A percentile compares a stretch with the other conserved stretches of the same genome.
Conservation (phyloP, 2,888 invertebrate species). For the Catocala nupta region DNA sequence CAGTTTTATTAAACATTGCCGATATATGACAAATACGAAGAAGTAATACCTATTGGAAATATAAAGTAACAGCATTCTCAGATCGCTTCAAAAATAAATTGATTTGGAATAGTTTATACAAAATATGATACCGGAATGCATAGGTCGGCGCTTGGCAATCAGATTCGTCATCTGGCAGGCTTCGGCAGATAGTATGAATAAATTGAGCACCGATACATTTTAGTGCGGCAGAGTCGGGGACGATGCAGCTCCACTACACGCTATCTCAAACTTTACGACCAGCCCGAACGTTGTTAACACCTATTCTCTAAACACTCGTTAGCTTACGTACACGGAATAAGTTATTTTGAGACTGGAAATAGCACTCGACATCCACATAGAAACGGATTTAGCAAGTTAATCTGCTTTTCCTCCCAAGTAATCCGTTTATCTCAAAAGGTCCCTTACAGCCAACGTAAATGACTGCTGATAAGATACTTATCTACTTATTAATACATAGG, state of each 20-base stretch:
- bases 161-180: constrained; percentile 46
- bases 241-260: constrained; percentile 20
- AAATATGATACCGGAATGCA: constrained; percentile 26
- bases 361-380: not conserved
- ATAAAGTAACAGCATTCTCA: not conserved
- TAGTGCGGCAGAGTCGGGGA: constrained; percentile 20
- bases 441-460: not conserved
- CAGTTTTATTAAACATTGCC: too few relatives aligned
- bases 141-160: constrained; percentile 43
- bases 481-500: not conserved
- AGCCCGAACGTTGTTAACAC: constrained; percentile 17
- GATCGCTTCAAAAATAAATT: constrained; percentile 6
- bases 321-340: too few relatives aligned
- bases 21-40: too few relatives aligned
- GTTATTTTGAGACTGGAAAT: not conserved
- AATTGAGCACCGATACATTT: constrained; percentile 60
- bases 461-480: not conserved
- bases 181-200: constrained; percentile 60
- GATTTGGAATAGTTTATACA: constrained; percentile 13
- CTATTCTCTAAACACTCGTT: constrained; percentile 28
- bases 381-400: not conserved
- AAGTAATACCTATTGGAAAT: not conserved
- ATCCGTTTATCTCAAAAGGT: not conserved
- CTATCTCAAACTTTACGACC: constrained; percentile 55
- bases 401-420: not conserved